Base-by-base conservation (phyloP, 2,888 invertebrate genomes). In the Volucella bombylans region DNA sequence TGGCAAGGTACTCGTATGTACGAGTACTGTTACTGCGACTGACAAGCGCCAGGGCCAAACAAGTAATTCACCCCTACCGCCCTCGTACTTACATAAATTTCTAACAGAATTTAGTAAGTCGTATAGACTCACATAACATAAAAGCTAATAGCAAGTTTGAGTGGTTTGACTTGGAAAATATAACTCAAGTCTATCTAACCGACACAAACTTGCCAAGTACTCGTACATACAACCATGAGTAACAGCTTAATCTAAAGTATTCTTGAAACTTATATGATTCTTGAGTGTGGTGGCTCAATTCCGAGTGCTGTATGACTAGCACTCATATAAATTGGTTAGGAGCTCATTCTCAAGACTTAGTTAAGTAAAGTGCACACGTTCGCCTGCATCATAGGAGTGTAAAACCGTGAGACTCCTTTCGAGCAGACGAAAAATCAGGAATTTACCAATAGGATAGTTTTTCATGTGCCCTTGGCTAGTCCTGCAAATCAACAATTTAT, bases 361-460 rank as follows among this genome's bases (percentile, higher is more conserved):
- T 85, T 83, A 81, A 85, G 81, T 85, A 47, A 85, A 85, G 85
- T 77, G 81, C 81, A 76, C 81, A 57, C 76, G 71, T 71, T 81
- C 41, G 85, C 68, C 64, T 43, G 77, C 72, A 85, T 62, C 76
- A 61, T 71, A 50, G 43, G 45, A 74, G 47, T 67, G 69, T 49
- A 77, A 14, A 55, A 0, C 6, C 31, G 15, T 47, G 55, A 2
- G 61, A 10, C 59, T 71, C 43, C 47, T 59, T 39, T 65, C 15
- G n/a, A 47, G 23, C 38, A 50, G 2, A 54, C 3, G 57, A 14
- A 43, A 10, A 8, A 12, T 74, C 65, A 55, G 83, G 80, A 83
- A 80, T 83, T 83, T 71, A 61, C 64, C 79, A 71, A 50, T 57
- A n/a, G 49, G 47, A n/a, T 6, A 54, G n/a, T 39, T 10, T 62